Conservation (phyloP, 2,797 vertebrate species). For the Oceanodroma leucorhoa region DNA sequence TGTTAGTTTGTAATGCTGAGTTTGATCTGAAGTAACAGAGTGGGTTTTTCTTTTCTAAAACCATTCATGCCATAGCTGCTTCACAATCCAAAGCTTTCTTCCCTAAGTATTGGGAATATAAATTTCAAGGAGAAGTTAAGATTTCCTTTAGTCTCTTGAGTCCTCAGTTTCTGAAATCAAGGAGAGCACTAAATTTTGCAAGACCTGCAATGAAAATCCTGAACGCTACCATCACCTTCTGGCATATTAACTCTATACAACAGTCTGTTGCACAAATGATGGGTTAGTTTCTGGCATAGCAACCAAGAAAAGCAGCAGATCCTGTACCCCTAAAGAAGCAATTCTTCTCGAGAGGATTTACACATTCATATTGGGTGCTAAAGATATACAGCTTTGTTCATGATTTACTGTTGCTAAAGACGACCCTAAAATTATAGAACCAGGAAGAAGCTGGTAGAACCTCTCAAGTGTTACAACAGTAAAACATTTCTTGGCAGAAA, state of each 20-base stretch:
- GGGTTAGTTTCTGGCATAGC: neutral
- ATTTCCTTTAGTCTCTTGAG: neutral
- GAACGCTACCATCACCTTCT: neutral
- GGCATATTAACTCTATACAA: neutral
- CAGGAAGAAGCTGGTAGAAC: neutral
- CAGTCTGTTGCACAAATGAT: neutral
- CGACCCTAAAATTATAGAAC: neutral
- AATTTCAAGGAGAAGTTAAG: neutral
- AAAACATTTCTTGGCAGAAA: neutral
- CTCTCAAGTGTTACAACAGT: neutral
- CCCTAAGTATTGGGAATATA: neutral
- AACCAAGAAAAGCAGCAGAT: neutral
- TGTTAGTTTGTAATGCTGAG: neutral
- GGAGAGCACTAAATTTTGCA: neutral
- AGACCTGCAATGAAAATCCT: neutral
- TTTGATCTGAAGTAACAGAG: neutral
- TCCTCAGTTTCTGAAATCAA: neutral
- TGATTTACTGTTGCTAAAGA: neutral
- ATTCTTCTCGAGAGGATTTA: neutral
- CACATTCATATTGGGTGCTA: neutral
- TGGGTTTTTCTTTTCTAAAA: neutral
- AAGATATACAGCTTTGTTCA: neutral
- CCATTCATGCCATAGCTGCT: neutral
- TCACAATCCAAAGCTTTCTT: neutral
- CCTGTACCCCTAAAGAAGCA: neutral